Conservation (phyloP, 2,797 vertebrate species). For the Ceyx erithaca region DNA sequence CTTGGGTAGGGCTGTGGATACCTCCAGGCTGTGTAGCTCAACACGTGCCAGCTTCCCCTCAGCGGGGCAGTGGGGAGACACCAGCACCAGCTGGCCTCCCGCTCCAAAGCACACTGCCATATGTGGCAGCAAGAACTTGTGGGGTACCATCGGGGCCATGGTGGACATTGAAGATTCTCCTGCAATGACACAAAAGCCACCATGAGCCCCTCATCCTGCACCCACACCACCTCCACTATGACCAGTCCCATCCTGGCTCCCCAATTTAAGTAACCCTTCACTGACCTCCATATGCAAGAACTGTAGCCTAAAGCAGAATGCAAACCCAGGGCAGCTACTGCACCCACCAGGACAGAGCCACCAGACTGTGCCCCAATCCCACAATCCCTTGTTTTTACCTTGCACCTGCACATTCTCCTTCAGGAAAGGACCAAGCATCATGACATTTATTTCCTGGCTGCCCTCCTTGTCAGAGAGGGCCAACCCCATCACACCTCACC, state of each 20-base stretch:
- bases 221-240: neutral
- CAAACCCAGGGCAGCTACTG: neutral
- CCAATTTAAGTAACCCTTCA: neutral
- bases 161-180: neutral
- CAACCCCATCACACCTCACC: constrained; percentile 50
- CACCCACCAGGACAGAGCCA: neutral
- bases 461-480: neutral
- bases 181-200: constrained; percentile 4
- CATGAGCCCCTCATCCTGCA: neutral
- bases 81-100: constrained; percentile 85
- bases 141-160: constrained; percentile 54
- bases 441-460: neutral
- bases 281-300: neutral
- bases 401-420: neutral
- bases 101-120: constrained; percentile 85
- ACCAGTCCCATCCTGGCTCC: neutral
- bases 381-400: rapidly evolving
- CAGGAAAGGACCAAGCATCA: neutral
- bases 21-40: constrained; percentile 91
- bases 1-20: constrained; percentile 19
- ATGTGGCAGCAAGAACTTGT: constrained; percentile 86
- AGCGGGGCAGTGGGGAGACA: constrained; percentile 72
- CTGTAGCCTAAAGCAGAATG: neutral
- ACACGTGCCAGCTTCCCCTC: constrained; percentile 80
- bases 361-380: rapidly evolving